A percentile compares a stretch with the other conserved stretches of the same genome.
Conservation (phyloP, 30 jellyfish, hydroid and myxozoan species). For the Aurelia sp. region DNA sequence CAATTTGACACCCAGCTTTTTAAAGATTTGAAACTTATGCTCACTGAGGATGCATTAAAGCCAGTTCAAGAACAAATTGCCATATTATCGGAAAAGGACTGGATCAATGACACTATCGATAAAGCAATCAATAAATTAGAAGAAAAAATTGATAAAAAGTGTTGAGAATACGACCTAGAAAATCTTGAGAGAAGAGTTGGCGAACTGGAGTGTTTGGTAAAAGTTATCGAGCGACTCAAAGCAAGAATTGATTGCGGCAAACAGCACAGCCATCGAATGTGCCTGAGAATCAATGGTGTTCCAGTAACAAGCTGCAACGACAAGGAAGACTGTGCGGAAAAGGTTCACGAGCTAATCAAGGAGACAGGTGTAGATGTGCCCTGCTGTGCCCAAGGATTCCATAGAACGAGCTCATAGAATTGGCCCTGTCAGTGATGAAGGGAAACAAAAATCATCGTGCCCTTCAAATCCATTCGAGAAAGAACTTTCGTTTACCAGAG, state of each 20-base stretch:
- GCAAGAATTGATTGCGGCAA: not conserved
- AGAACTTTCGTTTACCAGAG: constrained; percentile 6
- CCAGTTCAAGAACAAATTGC: constrained; percentile 37
- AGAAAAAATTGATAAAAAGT: not conserved
- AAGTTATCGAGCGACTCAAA: not conserved
- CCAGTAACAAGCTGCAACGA: constrained; percentile 10
- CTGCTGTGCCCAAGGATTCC: constrained; percentile 27
- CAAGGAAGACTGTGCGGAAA: constrained; percentile 33
- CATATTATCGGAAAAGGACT: not conserved
- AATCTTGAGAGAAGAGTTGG: constrained; percentile 27
- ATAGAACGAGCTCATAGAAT: constrained; percentile 9
- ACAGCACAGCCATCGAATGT: constrained; percentile 16
- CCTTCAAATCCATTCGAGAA: not conserved
- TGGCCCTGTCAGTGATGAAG: constrained; percentile 13
- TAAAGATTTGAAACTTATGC: no score
- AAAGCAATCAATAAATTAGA: constrained; percentile 15
- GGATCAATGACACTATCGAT: constrained; percentile 1
- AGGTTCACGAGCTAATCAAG: constrained; percentile 39
- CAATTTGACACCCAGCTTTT: no score
- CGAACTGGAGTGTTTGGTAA: constrained; percentile 29
- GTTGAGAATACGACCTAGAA: constrained; percentile 25
- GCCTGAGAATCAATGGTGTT: constrained; percentile 36
- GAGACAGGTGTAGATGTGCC: constrained; percentile 19
- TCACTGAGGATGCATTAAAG: no score
- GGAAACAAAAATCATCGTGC: no score